These are phyloP conservation scores for Chaetodon auriga DNA, from an alignment of 2,113 vertebrate genomes.

Conservation along the genomic window DNA sequence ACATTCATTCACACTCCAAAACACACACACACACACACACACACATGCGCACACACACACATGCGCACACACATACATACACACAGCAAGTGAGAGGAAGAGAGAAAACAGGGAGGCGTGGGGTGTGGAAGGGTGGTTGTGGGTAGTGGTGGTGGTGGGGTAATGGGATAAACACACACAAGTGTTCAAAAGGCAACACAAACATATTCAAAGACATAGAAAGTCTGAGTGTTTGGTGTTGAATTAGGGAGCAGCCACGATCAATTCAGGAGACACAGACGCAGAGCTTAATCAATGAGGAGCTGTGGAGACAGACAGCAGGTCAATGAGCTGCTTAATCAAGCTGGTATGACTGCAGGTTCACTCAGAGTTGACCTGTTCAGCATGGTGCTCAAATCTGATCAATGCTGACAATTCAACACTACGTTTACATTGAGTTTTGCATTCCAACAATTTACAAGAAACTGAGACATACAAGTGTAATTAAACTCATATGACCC, in stretches of 20 bases:
- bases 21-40: not conserved
- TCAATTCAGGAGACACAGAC: constrained; percentile 9
- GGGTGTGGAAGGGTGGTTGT: no score
- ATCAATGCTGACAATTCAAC: constrained; percentile 30
- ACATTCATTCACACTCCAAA: not conserved
- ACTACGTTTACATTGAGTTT: not conserved
- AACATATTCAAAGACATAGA: not conserved
- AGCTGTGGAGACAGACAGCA: constrained; percentile 21
- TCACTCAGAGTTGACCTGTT: constrained; percentile 44
- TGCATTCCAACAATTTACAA: not conserved
- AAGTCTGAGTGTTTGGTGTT: not conserved
- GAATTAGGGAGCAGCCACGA: not conserved
- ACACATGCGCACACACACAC: not conserved
- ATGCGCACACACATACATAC: no score
- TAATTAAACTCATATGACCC: not conserved
- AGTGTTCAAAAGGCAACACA: not conserved
- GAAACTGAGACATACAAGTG: not conserved
- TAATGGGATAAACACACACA: not conserved
- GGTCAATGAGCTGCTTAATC: constrained; percentile 37
- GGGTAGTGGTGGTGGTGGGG: not conserved
- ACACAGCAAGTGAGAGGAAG: no score
- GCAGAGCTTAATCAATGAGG: constrained; percentile 43
- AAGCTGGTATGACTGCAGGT: constrained; percentile 16
- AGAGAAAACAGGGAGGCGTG: no score
- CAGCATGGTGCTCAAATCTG: not conserved